Conservation (phyloP, 2,888 invertebrate genomes). For the Meganola albula region DNA sequence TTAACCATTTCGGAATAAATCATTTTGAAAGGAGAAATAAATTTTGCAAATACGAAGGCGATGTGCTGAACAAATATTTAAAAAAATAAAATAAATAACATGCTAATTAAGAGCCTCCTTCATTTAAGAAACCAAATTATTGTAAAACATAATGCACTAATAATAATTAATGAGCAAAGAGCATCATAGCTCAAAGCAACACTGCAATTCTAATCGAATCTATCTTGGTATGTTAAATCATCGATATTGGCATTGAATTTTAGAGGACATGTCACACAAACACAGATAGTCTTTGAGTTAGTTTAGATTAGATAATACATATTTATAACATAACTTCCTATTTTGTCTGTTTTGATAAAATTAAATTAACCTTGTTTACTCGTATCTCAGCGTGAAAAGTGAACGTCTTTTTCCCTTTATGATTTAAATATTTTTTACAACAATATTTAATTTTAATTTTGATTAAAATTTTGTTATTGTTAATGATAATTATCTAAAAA, state of each 20-base stretch:
- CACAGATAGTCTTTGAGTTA: conserved; percentile 10
- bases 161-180: no score
- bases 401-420: not conserved
- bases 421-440: no score
- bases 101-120: no score
- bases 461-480: not conserved
- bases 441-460: no score
- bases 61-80: no score
- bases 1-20: no score
- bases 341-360: conserved; percentile 25
- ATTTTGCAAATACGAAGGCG: no score
- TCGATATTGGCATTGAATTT: conserved; percentile 18
- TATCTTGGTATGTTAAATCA: conserved; percentile 24
- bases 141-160: no score
- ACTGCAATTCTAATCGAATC: conserved; percentile 9
- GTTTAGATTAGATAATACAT: conserved; percentile 18
- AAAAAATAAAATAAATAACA: no score
- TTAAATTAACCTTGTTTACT: conserved; percentile 13
- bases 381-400: conserved; percentile 7
- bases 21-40: no score
- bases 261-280: conserved; percentile 24
- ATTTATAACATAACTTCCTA: conserved; percentile 10
- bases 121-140: no score
- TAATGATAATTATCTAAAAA: not conserved
- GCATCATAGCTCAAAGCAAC: conserved; percentile 4